Base-by-base conservation (phyloP, 2,888 invertebrate genomes). In the Synanthedon andrenaeformis region DNA sequence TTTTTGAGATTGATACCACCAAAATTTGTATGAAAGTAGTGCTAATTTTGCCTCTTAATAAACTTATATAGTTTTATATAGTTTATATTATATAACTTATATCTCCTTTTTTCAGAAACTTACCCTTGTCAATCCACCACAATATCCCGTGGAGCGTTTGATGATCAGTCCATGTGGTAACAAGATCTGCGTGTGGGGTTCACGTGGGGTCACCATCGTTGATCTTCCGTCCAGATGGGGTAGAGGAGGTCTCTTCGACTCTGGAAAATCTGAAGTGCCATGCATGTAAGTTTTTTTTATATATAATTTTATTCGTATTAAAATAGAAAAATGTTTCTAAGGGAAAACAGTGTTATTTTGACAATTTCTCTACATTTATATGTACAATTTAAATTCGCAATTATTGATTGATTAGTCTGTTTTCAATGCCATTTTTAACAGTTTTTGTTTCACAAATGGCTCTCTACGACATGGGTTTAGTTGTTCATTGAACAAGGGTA, bases 211-310 rank as follows among this genome's bases (percentile, higher is more conserved):
- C 54, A 89, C 90, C 53, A 86, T 94, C 12, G 84, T 93, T 19
- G 92, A 93, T 66, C 81, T 96, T 56, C 95, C 95, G 0, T 82
- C 90, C 51, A 83, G 92, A 57, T 92, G 92, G 90, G 93, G 94
- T 12, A 90, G 91, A 17, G 90, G 90, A 12, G 91, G 91, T 0
- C 89, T 90, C 54, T 92, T 91, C 69, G 90, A 92, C 59, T 91
- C 91, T 45, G 93, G 93, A 58, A 92, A 90, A 63, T 89, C 91
- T 54, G 83, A 88, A 49, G 89, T 94, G 6, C 82, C 91, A 19
- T 94, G 94, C 91, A 90, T 91, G 94, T 94, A 78, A 90, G 91
- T 88, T 3, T n/a, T 45, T 14, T n/a, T 45, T 14, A 8, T 45
- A 13, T 45, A 8, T 45, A 35, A 35, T 35, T 35, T 35, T 8